phyloP scores from a whole-genome alignment of 2,888 invertebrate genomes.

The Phyllotreta cruciferae region DNA sequence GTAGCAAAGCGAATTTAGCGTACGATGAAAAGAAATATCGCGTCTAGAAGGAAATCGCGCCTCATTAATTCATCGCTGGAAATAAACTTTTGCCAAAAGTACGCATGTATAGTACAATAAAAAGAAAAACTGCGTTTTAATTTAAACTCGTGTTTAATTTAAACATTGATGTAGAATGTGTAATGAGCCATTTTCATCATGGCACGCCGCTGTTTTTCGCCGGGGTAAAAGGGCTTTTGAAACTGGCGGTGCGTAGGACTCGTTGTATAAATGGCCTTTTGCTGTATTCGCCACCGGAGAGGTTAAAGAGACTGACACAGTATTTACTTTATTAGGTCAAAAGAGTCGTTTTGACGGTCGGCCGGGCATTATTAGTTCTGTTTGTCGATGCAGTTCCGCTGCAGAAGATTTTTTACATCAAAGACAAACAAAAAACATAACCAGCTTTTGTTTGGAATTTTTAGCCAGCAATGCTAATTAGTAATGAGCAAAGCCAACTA shows the following conservation, averaged over 20 bases:
- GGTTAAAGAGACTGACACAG: conserved; percentile 21
- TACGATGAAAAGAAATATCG: conserved; percentile 21
- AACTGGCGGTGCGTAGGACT: conserved; percentile 7
- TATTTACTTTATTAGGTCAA: conserved; percentile 37
- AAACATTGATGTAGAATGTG: too few relatives aligned
- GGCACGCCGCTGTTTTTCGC: too few relatives aligned
- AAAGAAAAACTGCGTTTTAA: too few relatives aligned
- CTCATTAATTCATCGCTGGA: conserved; percentile 29
- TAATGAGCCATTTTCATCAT: too few relatives aligned
- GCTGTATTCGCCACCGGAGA: conserved; percentile 25
- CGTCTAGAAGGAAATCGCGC: conserved; percentile 26
- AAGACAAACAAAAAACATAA: too few relatives aligned
- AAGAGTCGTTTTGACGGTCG: conserved; percentile 28
- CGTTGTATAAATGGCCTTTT: conserved; percentile 33
- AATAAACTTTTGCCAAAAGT: conserved; percentile 21
- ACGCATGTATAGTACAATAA: too few relatives aligned
- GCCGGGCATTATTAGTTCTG: conserved; percentile 31
- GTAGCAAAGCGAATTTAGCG: conserved; percentile 16
- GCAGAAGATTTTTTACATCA: too few relatives aligned
- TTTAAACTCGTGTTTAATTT: too few relatives aligned
- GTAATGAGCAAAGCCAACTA: too few relatives aligned
- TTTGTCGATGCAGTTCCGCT: conserved; percentile 29
- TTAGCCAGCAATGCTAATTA: too few relatives aligned
- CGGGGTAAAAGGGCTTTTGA: conserved; percentile 19
- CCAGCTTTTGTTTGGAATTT: too few relatives aligned